These are phyloP conservation scores for Lymantria dispar DNA, from an alignment of 2,888 invertebrate species.

Conservation along the genomic window DNA sequence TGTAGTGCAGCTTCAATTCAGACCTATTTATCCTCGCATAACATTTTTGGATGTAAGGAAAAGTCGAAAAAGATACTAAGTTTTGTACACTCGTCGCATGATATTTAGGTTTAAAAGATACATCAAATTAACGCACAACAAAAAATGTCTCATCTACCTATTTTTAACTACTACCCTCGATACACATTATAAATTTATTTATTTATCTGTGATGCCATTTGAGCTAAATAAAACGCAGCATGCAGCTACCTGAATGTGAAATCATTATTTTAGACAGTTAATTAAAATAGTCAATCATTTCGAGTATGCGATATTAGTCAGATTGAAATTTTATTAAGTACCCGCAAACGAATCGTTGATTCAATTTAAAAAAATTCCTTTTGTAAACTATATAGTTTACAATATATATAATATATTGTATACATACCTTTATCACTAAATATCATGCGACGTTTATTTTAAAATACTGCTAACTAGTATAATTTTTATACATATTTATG, in stretches of 20 bases:
- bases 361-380: conserved; percentile 9
- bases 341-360: neutral
- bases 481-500: conserved; percentile 23
- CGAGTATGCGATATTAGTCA: no score
- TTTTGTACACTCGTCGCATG: conserved; percentile 30
- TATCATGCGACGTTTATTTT: conserved; percentile 25
- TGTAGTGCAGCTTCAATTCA: conserved; percentile 42
- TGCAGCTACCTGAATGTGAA: no score
- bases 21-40: conserved; percentile 32
- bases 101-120: conserved; percentile 24
- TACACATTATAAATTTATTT: no score
- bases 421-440: conserved; percentile 4
- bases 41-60: conserved; percentile 21
- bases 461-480: conserved; percentile 25
- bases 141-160: neutral
- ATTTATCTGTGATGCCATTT: no score
- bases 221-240: no score
- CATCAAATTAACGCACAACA: neutral
- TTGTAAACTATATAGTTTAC: no score
- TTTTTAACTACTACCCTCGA: neutral
- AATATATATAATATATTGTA: no score
- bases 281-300: no score
- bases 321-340: no score
- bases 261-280: no score
- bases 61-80: conserved; percentile 21